Conservation (phyloP, 2,113 vertebrate genomes). For the Phylloscopus whistleri region DNA sequence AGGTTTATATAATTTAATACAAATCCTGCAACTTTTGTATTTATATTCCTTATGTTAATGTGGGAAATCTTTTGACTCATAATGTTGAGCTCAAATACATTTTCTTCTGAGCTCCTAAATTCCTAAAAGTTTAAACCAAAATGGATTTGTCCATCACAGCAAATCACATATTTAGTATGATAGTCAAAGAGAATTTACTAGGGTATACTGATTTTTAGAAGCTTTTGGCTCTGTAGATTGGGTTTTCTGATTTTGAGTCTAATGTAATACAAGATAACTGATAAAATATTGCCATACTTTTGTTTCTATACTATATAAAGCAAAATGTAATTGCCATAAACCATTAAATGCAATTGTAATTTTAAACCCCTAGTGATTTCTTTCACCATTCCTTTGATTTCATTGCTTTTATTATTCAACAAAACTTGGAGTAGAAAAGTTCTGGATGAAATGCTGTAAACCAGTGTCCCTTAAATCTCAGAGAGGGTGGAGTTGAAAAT, state of each 20-base stretch:
- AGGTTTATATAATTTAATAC: constrained; percentile 1
- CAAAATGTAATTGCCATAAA: neutral
- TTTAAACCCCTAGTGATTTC: neutral
- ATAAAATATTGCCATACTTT: constrained; percentile 7
- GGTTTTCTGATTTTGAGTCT: neutral
- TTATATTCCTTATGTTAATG: constrained; percentile 53
- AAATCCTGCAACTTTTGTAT: constrained; percentile 39
- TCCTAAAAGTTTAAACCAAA: constrained; percentile 48
- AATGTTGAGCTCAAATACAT: constrained; percentile 21
- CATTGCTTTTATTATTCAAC: neutral
- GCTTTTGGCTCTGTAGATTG: constrained; percentile 15
- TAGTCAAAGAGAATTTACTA: constrained; percentile 55
- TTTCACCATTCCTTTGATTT: neutral
- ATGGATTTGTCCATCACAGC: constrained; percentile 41
- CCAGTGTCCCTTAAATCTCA: neutral
- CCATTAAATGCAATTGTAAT: neutral
- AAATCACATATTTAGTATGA: constrained; percentile 60
- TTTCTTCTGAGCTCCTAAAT: constrained; percentile 36
- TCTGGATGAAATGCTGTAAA: neutral
- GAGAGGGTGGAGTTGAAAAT: neutral
- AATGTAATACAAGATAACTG: constrained; percentile 12
- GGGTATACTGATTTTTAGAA: constrained; percentile 38
- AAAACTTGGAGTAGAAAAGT: neutral
- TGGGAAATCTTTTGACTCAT: constrained; percentile 26
- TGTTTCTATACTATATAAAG: constrained; percentile 29